Conservation (phyloP, 2,113 vertebrate genomes). For the Eidolon helvum region DNA sequence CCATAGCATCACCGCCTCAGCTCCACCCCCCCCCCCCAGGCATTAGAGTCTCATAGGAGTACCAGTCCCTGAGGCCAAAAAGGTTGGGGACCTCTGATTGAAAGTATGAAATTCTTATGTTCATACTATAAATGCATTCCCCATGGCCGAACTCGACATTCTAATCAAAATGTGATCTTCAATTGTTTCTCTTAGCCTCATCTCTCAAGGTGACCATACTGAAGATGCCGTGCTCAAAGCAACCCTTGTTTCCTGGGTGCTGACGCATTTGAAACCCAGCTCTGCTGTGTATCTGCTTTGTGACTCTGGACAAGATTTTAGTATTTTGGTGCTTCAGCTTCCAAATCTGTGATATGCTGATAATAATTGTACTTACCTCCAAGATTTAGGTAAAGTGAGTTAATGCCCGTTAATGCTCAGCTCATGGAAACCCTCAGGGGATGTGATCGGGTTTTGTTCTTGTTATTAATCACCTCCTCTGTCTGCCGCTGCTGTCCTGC, state of each 20-base stretch:
- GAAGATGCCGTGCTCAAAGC: not conserved
- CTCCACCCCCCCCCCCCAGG: no score
- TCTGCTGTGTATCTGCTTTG: not conserved
- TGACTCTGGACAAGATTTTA: not conserved
- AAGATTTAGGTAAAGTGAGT: not conserved
- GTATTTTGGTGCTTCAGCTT: not conserved
- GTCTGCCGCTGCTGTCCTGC: not conserved
- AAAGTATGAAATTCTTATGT: not conserved
- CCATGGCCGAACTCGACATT: not conserved
- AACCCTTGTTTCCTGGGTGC: not conserved
- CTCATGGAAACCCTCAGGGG: not conserved
- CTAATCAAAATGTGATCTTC: not conserved
- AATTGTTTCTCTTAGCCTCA: not conserved
- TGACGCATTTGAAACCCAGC: not conserved
- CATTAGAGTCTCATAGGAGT: no score
- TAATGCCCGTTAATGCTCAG: no score
- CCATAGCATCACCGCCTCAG: no score
- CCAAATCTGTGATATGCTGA: not conserved
- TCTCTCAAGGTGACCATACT: not conserved
- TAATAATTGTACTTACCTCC: not conserved
- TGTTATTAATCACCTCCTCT: not conserved
- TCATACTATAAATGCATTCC: not conserved
- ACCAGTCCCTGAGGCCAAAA: no score
- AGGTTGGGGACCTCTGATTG: not conserved
- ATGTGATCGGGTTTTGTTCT: not conserved